Evolutionary conservation across 2,888 invertebrate species (phyloP).

Genomic region (Phragmatobia fuliginosa): DNA sequence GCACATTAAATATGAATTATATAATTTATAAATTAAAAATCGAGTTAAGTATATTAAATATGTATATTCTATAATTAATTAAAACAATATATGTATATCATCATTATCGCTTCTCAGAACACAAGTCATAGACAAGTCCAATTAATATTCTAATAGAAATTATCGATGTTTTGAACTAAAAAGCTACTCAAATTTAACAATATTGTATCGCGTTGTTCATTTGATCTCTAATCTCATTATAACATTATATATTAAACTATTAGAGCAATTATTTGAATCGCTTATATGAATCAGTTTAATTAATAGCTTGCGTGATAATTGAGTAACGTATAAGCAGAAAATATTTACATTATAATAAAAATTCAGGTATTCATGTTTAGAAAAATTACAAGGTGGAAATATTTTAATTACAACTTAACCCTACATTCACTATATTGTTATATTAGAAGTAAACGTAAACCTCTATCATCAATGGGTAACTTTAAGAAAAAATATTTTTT

Average conservation of each 20-base stretch:
- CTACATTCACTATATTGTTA: not conserved
- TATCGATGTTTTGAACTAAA: not conserved
- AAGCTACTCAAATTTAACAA: too few species aligned
- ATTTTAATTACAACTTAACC: not conserved
- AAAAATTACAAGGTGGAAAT: not conserved
- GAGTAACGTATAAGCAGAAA: not conserved
- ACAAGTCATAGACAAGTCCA: not conserved
- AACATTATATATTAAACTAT: constrained; percentile 16
- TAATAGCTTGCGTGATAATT: not conserved
- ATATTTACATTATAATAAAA: not conserved
- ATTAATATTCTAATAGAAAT: not conserved
- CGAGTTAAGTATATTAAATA: too few species aligned
- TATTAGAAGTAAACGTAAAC: too few species aligned
- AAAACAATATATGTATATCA: too few species aligned
- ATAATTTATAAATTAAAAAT: too few species aligned
- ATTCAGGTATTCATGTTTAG: too few species aligned
- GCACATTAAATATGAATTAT: too few species aligned
- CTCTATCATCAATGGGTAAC: too few species aligned
- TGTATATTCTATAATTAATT: too few species aligned
- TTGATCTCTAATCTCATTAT: constrained; percentile 23
- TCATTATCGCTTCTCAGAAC: too few species aligned
- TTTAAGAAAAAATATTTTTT: too few species aligned
- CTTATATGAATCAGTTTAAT: constrained; percentile 28
- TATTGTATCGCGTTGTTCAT: not conserved
- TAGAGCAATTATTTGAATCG: constrained; percentile 31